Evolutionary conservation across 2,888 invertebrate species (phyloP), one percentile per base, ranked within the genome.

Genomic region (Tetragnatha montana): DNA sequence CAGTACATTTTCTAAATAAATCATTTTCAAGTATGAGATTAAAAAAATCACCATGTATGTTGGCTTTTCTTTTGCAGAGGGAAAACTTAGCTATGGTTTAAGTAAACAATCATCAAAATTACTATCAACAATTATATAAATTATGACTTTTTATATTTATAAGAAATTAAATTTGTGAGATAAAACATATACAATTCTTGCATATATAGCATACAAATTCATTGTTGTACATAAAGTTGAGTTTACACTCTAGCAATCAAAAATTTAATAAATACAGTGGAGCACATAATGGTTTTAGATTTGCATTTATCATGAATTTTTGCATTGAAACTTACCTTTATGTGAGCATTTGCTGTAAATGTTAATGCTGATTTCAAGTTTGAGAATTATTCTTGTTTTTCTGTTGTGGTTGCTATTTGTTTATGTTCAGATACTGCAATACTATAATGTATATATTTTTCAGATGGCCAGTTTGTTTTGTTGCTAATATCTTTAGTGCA

Each of bases 401-500:
- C 60, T 60, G 17, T 60, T 12, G 60, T 60, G 10, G 60, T 60
- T 60, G 50, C n/a, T 49, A 49, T 74, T 22, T 76, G 49, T 50
- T 50, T 76, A 19, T n/a, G n/a, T 50, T 50, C 50, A 12, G 73
- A 35, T 35, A 60, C 49, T 82, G 14, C 73, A 82, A 74, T 60
- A 73, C 82, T 60, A 35, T 82, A 73, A 22, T 81, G 82, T 82
- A 82, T 73, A 82, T 82, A 82, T 82, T 82, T 82, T 82, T 74
- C 74, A 49, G 81, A 73, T 51, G 73, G 12, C 71, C 81, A 81
- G 81, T 22, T 81, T 81, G 17, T 60, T 81, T 81, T 73, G 82
- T 82, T 82, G 17, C 60, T 50, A 35, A 35, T 60, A 76, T 86
- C 79, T 85, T 85, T 85, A 85, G 76, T 89, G 85, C 89, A 86